phyloP scores from a whole-genome alignment of 2,797 vertebrate genomes.

The Oceanodroma leucorhoa region DNA sequence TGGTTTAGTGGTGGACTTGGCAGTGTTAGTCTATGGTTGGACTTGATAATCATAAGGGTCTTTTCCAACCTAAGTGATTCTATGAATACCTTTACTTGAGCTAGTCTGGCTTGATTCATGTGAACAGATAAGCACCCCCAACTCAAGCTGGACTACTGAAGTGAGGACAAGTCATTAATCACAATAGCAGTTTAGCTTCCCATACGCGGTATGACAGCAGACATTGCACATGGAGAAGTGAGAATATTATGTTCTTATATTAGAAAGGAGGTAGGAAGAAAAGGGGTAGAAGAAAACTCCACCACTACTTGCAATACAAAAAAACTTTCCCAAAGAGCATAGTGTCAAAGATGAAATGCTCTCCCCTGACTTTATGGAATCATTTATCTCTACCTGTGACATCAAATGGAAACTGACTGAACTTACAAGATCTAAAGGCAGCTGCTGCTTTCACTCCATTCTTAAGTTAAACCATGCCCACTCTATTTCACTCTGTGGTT shows the following conservation, averaged over 20 bases:
- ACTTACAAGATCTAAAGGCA: background rate
- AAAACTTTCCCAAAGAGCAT: background rate
- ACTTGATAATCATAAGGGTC: background rate
- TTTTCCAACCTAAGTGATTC: background rate
- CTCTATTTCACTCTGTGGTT: background rate
- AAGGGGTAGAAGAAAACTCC: background rate
- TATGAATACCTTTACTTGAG: background rate
- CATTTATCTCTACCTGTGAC: background rate
- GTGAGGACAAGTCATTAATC: background rate
- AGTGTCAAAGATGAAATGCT: background rate
- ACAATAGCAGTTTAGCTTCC: background rate
- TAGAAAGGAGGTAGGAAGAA: background rate
- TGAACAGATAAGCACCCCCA: background rate
- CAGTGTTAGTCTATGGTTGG: background rate
- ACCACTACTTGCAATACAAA: background rate
- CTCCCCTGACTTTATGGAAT: background rate
- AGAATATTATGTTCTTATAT: background rate
- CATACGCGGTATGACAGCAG: background rate
- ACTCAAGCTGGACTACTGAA: background rate
- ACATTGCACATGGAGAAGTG: rapidly evolving
- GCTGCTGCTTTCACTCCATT: background rate
- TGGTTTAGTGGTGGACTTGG: no score
- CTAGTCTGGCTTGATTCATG: background rate
- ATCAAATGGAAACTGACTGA: background rate
- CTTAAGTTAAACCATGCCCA: background rate